Evolutionary conservation across 2,113 vertebrate genomes (phyloP).

Genomic region (Aspidoscelis tigris): DNA sequence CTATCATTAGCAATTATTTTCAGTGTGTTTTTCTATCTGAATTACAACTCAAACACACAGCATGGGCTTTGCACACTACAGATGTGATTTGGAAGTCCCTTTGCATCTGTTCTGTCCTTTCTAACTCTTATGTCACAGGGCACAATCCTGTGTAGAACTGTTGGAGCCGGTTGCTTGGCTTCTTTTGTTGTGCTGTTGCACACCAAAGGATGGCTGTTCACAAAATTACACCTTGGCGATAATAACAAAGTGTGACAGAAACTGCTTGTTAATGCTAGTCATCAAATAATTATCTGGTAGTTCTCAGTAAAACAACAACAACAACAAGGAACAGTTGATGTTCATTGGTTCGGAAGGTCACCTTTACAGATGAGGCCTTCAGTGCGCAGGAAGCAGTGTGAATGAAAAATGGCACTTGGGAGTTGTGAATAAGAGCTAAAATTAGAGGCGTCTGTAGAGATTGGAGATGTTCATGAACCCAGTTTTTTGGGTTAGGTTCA

Average conservation of each 20-base stretch:
- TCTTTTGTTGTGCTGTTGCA: neutral
- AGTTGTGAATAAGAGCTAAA: too few species aligned
- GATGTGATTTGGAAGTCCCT: neutral
- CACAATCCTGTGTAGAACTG: neutral
- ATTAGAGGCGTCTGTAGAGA: too few species aligned
- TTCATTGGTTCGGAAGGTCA: neutral
- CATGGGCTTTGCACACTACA: too few species aligned
- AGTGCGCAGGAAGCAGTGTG: too few species aligned
- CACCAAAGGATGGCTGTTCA: neutral
- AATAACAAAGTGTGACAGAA: neutral
- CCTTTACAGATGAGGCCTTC: too few species aligned
- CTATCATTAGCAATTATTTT: too few species aligned
- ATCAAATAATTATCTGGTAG: neutral
- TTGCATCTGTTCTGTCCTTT: neutral
- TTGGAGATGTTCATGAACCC: too few species aligned
- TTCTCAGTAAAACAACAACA: neutral
- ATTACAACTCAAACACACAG: too few species aligned
- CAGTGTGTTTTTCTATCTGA: too few species aligned
- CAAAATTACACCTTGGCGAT: neutral
- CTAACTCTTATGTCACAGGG: too few species aligned
- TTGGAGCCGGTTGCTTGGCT: neutral
- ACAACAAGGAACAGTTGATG: neutral
- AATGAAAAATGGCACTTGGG: too few species aligned
- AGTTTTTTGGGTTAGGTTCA: too few species aligned
- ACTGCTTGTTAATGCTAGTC: neutral